Conservation (phyloP, 2,888 invertebrate genomes). For the Ormyrus nitidulus region DNA sequence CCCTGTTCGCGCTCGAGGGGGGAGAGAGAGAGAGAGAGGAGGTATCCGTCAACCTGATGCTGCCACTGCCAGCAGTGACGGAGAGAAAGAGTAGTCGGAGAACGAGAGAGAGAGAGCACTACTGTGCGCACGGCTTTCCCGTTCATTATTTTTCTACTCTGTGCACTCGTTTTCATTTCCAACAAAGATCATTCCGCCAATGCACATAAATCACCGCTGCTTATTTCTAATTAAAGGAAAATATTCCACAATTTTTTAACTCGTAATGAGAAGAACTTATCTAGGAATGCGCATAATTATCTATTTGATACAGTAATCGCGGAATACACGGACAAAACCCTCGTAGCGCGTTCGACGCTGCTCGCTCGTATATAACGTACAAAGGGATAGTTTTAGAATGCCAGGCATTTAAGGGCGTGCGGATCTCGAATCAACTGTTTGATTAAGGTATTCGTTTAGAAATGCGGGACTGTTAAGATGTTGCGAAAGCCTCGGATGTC, state of each 20-base stretch:
- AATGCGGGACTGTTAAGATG: slow-evolving; percentile 32
- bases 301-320: no score
- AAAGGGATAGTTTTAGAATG: slow-evolving; percentile 20
- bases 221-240: no score
- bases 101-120: slow-evolving; percentile 32
- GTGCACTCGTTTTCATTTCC: neutral
- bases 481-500: slow-evolving; percentile 33
- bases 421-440: slow-evolving; percentile 24
- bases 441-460: slow-evolving; percentile 28
- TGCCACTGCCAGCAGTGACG: slow-evolving; percentile 59
- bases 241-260: no score
- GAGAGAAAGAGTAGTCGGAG: slow-evolving; percentile 5
- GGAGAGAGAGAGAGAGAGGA: slow-evolving; percentile 41
- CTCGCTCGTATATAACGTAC: neutral
- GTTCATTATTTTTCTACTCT: neutral
- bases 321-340: no score
- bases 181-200: no score
- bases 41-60: slow-evolving; percentile 69
- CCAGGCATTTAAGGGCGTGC: slow-evolving; percentile 21
- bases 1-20: neutral
- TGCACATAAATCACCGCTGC: neutral
- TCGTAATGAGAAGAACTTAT: no score
- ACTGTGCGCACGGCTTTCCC: neutral
- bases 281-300: no score
- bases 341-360: no score